Base-by-base conservation (phyloP, 2,113 vertebrate genomes). In the Myodes glareolus region DNA sequence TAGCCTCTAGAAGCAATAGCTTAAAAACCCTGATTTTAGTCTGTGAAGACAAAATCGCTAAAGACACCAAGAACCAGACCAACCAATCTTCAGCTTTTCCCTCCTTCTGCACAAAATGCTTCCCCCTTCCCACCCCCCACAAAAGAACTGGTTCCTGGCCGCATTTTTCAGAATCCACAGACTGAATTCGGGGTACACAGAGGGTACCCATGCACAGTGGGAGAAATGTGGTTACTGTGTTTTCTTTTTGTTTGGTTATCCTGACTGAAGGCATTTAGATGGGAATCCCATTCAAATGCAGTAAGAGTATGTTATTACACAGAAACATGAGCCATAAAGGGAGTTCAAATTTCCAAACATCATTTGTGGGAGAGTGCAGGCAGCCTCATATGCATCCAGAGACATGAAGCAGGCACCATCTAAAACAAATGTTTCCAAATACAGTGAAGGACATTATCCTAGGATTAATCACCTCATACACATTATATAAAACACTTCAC, bases 31-130 rank as follows among this genome's bases (percentile, higher is more conserved):
- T 85, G 61, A 84, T 95, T 92, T 61, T 94, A 93, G 70, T 87
- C 42, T 21, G 42, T 87, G 93, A 92, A 95, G 95, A 90, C 47
- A 96, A 93, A 94, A 84, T 88, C 88, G 68, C 78, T 97, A 97
- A 97, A 92, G 73, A 93, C 14, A 90, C 65, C 82, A 84, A 55
- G 73, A 90, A 45, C 42, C 70, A 78, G 82, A 84, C 42, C 68
- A 90, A 45, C 29, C 65, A 78, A 85, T 33, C 84, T 87, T 55
- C 81, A 90, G 77, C 6, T 76, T 87, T 90, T 52, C n/a, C 47
- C 42, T 92, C 47, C 36, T 73, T 86, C 29, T 70, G 23, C 65
- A 80, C 21, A 90, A 85, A 92, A 50, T 4, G 21, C 52, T 58
- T 81, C 88, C 65, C 27, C 39, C 73, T 0, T 11, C 68, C 29